phyloP scores from a whole-genome alignment of 2,888 invertebrate species.

The Chrysopilus asiliformis region DNA sequence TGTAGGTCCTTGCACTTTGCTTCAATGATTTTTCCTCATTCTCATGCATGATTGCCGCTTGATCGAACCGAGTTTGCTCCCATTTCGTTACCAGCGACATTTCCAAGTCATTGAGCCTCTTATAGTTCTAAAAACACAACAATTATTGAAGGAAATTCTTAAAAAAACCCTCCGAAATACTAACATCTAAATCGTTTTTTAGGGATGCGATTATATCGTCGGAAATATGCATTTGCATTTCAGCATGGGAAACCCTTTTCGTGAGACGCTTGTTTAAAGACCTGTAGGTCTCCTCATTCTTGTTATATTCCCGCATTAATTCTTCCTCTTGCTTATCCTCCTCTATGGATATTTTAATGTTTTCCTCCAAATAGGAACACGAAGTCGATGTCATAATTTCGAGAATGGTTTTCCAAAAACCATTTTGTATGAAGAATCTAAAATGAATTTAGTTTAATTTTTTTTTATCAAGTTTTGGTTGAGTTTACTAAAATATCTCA shows the following conservation, averaged over 20 bases:
- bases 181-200: constrained; percentile 8
- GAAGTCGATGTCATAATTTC: constrained; percentile 6
- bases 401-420: constrained; percentile 5
- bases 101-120: constrained; percentile 27
- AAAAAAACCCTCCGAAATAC: background rate
- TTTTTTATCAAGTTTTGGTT: background rate
- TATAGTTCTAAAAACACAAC: constrained; percentile 20
- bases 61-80: constrained; percentile 28
- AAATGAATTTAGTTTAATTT: background rate
- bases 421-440: constrained; percentile 6
- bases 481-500: constrained; percentile 1
- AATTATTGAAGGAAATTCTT: background rate
- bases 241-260: constrained; percentile 5
- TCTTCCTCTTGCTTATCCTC: constrained; percentile 9
- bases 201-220: constrained; percentile 9
- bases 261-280: constrained; percentile 5
- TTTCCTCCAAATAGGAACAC: constrained; percentile 3
- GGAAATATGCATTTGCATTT: constrained; percentile 6
- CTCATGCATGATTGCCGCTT: constrained; percentile 24
- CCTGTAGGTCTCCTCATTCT: constrained; percentile 1
- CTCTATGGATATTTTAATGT: constrained; percentile 3
- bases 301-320: constrained; percentile 7
- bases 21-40: constrained; percentile 23
- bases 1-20: constrained; percentile 19
- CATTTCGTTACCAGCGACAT: constrained; percentile 27